A percentile compares a stretch with the other conserved stretches of the same genome.
Evolutionary conservation across 2,888 invertebrate genomes (phyloP).

Genomic region (Oxystoma pomonae): DNA sequence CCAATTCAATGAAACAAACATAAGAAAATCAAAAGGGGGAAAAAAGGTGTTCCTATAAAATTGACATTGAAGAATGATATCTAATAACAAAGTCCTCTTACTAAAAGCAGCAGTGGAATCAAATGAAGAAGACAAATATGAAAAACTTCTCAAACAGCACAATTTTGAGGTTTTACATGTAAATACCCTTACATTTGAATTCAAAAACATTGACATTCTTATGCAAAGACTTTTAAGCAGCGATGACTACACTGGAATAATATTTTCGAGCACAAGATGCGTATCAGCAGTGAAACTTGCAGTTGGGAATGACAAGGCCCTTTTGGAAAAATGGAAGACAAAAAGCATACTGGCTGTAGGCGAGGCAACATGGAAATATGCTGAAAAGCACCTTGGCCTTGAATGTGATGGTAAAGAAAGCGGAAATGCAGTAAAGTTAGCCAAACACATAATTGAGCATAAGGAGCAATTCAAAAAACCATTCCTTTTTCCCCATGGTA

Average conservation of each 20-base stretch:
- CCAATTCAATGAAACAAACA: no score
- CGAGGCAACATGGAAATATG: constrained; percentile 51
- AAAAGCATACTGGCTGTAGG: constrained; percentile 48
- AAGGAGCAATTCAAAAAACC: constrained; percentile 44
- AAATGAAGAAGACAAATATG: constrained; percentile 47
- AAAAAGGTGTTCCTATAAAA: no score
- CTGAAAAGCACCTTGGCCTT: constrained; percentile 46
- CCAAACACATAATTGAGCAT: constrained; percentile 50
- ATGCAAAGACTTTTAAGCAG: constrained; percentile 46
- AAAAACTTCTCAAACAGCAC: constrained; percentile 44
- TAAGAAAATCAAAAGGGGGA: no score
- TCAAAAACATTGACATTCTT: constrained; percentile 49
- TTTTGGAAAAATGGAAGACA: constrained; percentile 27
- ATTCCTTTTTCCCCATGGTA: constrained; percentile 55
- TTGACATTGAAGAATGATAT: constrained; percentile 19
- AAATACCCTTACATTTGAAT: constrained; percentile 52
- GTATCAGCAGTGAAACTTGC: constrained; percentile 50
- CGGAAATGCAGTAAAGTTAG: constrained; percentile 53
- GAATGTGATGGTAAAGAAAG: constrained; percentile 52
- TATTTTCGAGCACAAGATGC: constrained; percentile 56
- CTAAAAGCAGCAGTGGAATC: constrained; percentile 40
- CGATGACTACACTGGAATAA: constrained; percentile 49
- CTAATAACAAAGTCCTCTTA: constrained; percentile 36
- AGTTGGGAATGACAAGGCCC: constrained; percentile 27
- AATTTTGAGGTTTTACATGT: constrained; percentile 49